Evolutionary conservation across 2,888 invertebrate species (phyloP).

Genomic region (Autographa pulchrina): DNA sequence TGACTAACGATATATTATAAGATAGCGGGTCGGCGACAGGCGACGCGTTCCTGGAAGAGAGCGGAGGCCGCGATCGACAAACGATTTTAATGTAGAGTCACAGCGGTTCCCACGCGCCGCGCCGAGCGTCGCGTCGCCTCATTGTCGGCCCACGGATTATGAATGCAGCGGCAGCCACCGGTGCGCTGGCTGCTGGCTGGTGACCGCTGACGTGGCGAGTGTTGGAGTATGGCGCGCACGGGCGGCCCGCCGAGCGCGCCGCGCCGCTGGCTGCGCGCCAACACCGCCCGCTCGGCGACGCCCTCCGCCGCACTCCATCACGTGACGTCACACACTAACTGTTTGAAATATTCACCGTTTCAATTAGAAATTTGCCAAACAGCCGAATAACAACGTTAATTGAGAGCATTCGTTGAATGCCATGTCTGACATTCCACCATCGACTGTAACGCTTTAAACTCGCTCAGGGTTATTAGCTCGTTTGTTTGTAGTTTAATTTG

Average conservation of each 20-base stretch:
- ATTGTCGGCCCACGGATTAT: slow-evolving; percentile 13
- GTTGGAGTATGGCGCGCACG: slow-evolving; percentile 49
- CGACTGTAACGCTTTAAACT: slow-evolving; percentile 59
- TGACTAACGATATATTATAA: slow-evolving; percentile 55
- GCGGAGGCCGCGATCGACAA: slow-evolving; percentile 15
- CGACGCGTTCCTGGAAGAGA: slow-evolving; percentile 39
- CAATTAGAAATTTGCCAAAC: slow-evolving; percentile 78
- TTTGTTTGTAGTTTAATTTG: slow-evolving; percentile 71
- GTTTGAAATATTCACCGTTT: slow-evolving; percentile 73
- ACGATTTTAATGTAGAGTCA: slow-evolving; percentile 19
- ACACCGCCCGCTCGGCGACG: slow-evolving; percentile 60
- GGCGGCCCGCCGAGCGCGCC: slow-evolving; percentile 38
- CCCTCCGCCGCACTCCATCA: slow-evolving; percentile 53
- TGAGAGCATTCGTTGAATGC: slow-evolving; percentile 72
- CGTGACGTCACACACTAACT: slow-evolving; percentile 64
- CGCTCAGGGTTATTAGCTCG: slow-evolving; percentile 60
- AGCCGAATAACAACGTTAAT: slow-evolving; percentile 74
- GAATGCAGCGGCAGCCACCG: slow-evolving; percentile 30
- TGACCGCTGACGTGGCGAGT: slow-evolving; percentile 21
- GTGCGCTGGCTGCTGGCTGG: not conserved
- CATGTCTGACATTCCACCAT: slow-evolving; percentile 64
- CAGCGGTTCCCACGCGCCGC: slow-evolving; percentile 40
- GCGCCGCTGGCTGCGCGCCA: slow-evolving; percentile 65
- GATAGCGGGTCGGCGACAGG: slow-evolving; percentile 24
- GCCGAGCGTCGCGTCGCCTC: not conserved